Conservation (phyloP, 2,888 invertebrate species). For the Bibio marci region DNA sequence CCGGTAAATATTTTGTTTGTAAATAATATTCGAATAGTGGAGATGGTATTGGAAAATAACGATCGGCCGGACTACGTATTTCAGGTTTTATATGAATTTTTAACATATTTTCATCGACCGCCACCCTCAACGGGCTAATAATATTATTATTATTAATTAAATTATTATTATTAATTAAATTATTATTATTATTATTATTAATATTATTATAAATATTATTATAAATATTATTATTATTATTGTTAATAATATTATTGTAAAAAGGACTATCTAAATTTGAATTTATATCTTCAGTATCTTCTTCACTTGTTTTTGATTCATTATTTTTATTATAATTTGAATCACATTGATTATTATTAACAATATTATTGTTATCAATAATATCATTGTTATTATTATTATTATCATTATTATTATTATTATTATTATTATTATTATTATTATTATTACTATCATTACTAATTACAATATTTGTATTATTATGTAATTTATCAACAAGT, state of each 20-base stretch:
- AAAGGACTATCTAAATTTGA: slow-evolving; percentile 17
- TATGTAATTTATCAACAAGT: slow-evolving; percentile 56
- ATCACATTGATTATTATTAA: slow-evolving; percentile 7
- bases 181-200: too few species aligned
- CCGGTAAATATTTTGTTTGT: slow-evolving; percentile 43
- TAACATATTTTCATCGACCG: slow-evolving; percentile 4
- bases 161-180: too few species aligned
- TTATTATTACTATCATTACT: slow-evolving; percentile 24
- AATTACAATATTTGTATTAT: slow-evolving; percentile 31
- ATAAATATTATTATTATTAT: too few species aligned
- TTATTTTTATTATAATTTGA: background rate
- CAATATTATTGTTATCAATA: slow-evolving; percentile 9
- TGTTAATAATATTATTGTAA: too few species aligned
- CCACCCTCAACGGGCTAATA: slow-evolving; percentile 1
- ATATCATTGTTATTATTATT: slow-evolving; percentile 26
- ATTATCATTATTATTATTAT: too few species aligned
- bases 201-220: too few species aligned
- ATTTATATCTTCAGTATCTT: slow-evolving; percentile 13
- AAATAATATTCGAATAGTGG: slow-evolving; percentile 40
- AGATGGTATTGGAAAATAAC: slow-evolving; percentile 23
- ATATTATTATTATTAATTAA: background rate
- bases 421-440: slow-evolving; percentile 12
- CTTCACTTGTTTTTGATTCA: slow-evolving; percentile 12
- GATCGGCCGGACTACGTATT: slow-evolving; percentile 23
- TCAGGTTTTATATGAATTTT: slow-evolving; percentile 3